Percentiles rank a stretch among this genome's conserved stretches.
These are phyloP conservation scores for Zygogramma bicolorata DNA, from an alignment of 2,888 invertebrate species.

Conservation along the genomic window DNA sequence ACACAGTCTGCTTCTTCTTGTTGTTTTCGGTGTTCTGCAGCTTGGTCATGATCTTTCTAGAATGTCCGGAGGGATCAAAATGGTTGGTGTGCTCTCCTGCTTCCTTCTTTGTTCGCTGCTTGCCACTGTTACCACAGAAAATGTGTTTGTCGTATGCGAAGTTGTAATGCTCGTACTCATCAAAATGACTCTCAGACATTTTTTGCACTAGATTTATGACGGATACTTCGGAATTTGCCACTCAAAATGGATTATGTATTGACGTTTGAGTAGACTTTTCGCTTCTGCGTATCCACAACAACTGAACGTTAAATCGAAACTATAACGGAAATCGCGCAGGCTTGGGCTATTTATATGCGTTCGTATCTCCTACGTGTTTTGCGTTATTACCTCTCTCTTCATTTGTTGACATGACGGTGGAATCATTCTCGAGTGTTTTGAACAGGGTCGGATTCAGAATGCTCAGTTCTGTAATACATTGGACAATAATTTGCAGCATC, in stretches of 20 bases:
- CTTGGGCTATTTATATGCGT: neutral
- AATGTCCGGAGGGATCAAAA: constrained; percentile 92
- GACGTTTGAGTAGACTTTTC: neutral
- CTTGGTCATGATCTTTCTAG: constrained; percentile 90
- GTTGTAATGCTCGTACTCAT: constrained; percentile 95
- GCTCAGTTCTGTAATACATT: too few species aligned
- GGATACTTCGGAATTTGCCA: constrained; percentile 17
- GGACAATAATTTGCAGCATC: too few species aligned
- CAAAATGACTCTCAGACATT: constrained; percentile 88
- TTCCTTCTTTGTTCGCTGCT: constrained; percentile 91
- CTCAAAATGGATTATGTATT: neutral
- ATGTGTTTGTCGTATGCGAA: constrained; percentile 93
- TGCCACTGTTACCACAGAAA: constrained; percentile 88
- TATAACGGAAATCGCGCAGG: neutral
- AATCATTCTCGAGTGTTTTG: too few species aligned
- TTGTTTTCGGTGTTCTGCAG: constrained; percentile 87
- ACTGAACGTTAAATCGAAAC: neutral
- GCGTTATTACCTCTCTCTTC: too few species aligned
- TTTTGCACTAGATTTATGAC: neutral
- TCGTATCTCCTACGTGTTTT: neutral
- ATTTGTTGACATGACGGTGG: neutral
- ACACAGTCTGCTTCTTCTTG: constrained; percentile 69
- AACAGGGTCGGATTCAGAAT: too few species aligned
- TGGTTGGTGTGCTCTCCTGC: constrained; percentile 90
- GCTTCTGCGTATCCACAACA: neutral